Conservation (phyloP, 2,888 invertebrate species). For the Operophtera brumata region DNA sequence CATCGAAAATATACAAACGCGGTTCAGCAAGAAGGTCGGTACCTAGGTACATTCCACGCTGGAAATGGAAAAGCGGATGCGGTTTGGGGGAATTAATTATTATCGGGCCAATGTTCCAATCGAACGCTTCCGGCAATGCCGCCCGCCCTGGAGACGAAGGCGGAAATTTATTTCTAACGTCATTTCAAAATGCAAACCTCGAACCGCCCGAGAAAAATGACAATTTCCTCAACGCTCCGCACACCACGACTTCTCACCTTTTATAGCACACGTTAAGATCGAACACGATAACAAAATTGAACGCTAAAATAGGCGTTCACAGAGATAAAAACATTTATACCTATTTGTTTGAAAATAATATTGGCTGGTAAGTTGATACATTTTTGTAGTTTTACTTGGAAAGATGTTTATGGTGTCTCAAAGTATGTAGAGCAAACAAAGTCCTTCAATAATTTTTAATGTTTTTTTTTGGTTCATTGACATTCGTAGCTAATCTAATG, state of each 20-base stretch:
- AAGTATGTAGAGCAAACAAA: too few species aligned
- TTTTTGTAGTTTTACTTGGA: too few species aligned
- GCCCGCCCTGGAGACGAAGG: slow-evolving; percentile 39
- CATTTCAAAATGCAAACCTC: slow-evolving; percentile 66
- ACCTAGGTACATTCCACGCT: slow-evolving; percentile 31
- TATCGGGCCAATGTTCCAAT: slow-evolving; percentile 76
- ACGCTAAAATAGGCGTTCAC: slow-evolving; percentile 2
- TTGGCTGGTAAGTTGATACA: too few species aligned
- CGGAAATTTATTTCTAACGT: slow-evolving; percentile 77
- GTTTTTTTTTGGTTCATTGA: too few species aligned
- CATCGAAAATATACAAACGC: slow-evolving; percentile 43
- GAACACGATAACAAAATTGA: slow-evolving; percentile 14
- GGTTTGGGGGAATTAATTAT: slow-evolving; percentile 70
- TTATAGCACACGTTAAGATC: slow-evolving; percentile 17
- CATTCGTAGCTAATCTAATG: too few species aligned
- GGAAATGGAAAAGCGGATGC: slow-evolving; percentile 46
- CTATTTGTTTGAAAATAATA: too few species aligned
- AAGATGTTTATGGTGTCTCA: too few species aligned
- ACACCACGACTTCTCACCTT: slow-evolving; percentile 30
- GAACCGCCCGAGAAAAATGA: slow-evolving; percentile 53
- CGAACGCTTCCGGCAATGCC: slow-evolving; percentile 58
- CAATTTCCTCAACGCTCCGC: slow-evolving; percentile 53
- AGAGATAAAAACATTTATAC: not conserved
- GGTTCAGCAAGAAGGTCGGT: slow-evolving; percentile 8
- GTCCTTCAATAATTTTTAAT: too few species aligned